These are phyloP conservation scores for Chironomus striatipennis DNA, from an alignment of 1,140 invertebrate genomes.

Conservation along the genomic window DNA sequence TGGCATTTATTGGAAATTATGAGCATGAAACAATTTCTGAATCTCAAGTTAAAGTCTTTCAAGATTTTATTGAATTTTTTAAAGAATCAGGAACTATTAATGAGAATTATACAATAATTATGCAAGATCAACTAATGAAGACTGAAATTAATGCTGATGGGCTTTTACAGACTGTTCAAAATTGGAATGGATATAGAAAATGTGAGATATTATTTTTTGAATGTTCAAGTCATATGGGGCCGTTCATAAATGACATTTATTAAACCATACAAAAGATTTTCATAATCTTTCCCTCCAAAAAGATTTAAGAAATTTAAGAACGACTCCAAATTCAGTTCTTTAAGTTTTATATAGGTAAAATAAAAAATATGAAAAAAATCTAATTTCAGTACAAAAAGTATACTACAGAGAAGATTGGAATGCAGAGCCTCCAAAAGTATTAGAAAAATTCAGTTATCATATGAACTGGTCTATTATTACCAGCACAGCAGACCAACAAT, in stretches of 20 bases:
- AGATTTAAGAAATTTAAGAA: too few relatives aligned
- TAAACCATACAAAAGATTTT: too few relatives aligned
- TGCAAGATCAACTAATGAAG: background rate
- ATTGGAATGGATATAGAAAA: background rate
- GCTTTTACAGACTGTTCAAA: background rate
- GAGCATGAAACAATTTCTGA: background rate
- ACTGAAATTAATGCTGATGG: background rate
- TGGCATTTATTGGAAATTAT: slow-evolving; percentile 3
- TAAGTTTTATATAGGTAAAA: too few relatives aligned
- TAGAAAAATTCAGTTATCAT: slow-evolving; percentile 45
- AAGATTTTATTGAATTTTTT: background rate
- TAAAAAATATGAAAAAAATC: background rate
- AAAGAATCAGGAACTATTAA: background rate
- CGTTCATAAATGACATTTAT: too few relatives aligned
- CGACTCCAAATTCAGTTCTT: too few relatives aligned
- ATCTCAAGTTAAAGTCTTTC: background rate
- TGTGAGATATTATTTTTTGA: too few relatives aligned
- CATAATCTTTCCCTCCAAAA: too few relatives aligned
- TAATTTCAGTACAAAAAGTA: background rate
- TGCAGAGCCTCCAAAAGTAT: slow-evolving; percentile 45
- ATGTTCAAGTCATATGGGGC: too few relatives aligned
- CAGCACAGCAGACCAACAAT: slow-evolving; percentile 33
- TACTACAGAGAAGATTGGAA: slow-evolving; percentile 48
- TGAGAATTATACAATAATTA: background rate
- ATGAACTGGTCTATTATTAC: slow-evolving; percentile 67